phyloP scores from a whole-genome alignment of 2,113 vertebrate genomes.

The Dasyurus viverrinus region DNA sequence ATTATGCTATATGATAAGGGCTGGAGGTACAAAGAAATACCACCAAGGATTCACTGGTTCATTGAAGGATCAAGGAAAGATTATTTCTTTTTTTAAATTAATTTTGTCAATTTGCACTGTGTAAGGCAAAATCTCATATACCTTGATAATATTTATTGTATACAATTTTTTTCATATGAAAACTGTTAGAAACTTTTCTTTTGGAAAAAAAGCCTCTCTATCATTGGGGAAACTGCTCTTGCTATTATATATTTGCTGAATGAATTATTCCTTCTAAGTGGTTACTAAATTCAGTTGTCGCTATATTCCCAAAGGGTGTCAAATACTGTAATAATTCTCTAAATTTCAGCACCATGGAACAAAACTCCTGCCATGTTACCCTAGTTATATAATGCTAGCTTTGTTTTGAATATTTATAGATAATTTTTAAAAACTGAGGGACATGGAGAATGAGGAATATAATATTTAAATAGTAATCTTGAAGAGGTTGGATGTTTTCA shows the following conservation, averaged over 20 bases:
- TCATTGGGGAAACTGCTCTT: background rate
- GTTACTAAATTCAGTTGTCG: background rate
- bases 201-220: background rate
- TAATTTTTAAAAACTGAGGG: background rate
- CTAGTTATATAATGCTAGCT: background rate
- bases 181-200: background rate
- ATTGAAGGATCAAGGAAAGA: background rate
- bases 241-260: background rate
- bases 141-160: background rate
- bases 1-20: background rate
- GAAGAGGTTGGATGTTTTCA: background rate
- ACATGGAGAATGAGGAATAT: background rate
- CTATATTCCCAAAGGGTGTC: background rate
- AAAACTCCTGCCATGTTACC: background rate
- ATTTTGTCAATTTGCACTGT: background rate
- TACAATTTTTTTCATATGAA: background rate
- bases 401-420: background rate
- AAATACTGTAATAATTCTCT: background rate
- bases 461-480: background rate
- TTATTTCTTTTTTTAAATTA: background rate
- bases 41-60: background rate
- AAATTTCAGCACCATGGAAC: background rate
- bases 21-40: background rate
- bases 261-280: background rate
- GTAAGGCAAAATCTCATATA: background rate